phyloP scores from a whole-genome alignment of 2,797 vertebrate genomes.

The Leptoclinus maculatus region DNA sequence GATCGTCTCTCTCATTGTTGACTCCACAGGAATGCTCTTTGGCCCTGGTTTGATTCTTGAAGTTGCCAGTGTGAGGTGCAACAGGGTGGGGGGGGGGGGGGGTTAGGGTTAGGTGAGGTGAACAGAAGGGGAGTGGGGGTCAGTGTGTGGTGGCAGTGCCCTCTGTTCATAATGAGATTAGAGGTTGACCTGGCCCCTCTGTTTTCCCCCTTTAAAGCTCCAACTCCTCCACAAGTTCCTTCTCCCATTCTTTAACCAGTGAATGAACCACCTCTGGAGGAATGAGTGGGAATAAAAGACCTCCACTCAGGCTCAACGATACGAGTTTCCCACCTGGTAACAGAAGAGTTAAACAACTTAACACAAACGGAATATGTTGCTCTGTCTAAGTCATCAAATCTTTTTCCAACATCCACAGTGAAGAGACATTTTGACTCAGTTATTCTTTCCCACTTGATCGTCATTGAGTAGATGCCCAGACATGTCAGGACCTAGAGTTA shows the following conservation, averaged over 20 bases:
- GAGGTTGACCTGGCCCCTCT: slow-evolving; percentile 46
- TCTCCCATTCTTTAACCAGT: slow-evolving; percentile 22
- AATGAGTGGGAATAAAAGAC: slow-evolving; percentile 26
- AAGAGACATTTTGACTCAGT: slow-evolving; percentile 14
- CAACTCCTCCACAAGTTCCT: slow-evolving; percentile 7
- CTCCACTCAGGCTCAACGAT: not conserved
- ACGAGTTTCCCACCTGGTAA: slow-evolving; percentile 2
- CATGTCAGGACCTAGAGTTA: not conserved
- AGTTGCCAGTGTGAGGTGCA: slow-evolving; percentile 2
- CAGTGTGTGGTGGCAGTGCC: slow-evolving; percentile 49
- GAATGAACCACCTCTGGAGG: slow-evolving; percentile 4
- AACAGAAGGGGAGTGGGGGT: slow-evolving; percentile 37
- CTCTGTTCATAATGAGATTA: slow-evolving; percentile 67
- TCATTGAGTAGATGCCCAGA: slow-evolving; percentile 22
- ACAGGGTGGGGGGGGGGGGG: slow-evolving; percentile 18
- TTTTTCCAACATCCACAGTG: slow-evolving; percentile 23
- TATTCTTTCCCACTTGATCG: slow-evolving; percentile 27
- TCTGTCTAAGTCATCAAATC: slow-evolving; percentile 16
- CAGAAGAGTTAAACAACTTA: slow-evolving; percentile 10
- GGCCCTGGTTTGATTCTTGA: slow-evolving; percentile 15
- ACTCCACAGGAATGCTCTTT: slow-evolving; percentile 50
- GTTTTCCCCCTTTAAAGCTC: not conserved
- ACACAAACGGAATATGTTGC: slow-evolving; percentile 8
- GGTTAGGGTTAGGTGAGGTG: slow-evolving; percentile 37
- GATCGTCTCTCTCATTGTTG: slow-evolving; percentile 37